Evolutionary conservation across 2,888 invertebrate genomes (phyloP), one percentile per base, ranked within the genome.

Genomic region (Lepeophtheirus nordmannii): DNA sequence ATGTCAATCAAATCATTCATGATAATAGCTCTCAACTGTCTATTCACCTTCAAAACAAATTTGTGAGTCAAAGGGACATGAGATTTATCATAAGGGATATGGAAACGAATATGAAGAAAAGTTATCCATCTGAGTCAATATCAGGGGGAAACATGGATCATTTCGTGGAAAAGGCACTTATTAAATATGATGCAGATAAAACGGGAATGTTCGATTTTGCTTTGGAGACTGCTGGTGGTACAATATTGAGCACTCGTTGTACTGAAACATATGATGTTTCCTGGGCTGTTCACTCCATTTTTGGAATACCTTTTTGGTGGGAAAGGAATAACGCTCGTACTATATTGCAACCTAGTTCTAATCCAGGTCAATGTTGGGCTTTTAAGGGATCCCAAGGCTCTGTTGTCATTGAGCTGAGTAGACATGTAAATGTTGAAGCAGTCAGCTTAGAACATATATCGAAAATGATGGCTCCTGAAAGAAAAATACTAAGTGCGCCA

Each of bases 341-440:
- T 14, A 66, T 66, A 10, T 22, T 66, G 38, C 53, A 75, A 73
- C 77, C 78, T 30, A 74, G 74, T 57, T 81, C 88, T 61, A 82
- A 85, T 74, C 93, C 94, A 0, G 96, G 96, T 14, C 85, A 92
- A 74, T 97, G 97, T 78, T 97, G 96, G 94, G 89, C 96, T 58
- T 96, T 97, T 78, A 87, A 87, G 76, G 91, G 91, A 67, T 85
- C 86, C 74, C 85, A 87, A 0, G 94, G 93, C 0, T 86, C 84
- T 73, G 75, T 86, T 75, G 86, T 93, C 57, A 81, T 96, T 10
- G 84, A 88, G 72, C 80, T 94, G 39, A 84, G 88, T 69, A 82
- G 82, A 1, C 76, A 80, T 40, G 83, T 94, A 68, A 80, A 77
- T 66, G 78, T 89, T 10, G 81, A 82, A 1, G 87, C 88, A 0